Evolutionary conservation across 2,113 vertebrate genomes (phyloP).

Genomic region (Pachypanchax playfairii): DNA sequence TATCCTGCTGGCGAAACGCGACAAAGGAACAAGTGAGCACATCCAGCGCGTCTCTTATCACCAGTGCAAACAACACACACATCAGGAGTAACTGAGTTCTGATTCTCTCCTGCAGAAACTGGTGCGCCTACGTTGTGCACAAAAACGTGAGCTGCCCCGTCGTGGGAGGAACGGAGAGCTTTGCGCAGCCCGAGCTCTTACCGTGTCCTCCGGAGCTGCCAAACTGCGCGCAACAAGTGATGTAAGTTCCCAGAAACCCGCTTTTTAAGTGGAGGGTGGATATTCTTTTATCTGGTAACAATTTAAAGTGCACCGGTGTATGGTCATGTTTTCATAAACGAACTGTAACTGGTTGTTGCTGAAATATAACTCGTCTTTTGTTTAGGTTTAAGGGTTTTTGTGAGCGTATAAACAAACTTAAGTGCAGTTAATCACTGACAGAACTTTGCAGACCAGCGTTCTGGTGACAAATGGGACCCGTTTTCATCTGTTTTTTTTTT

Average conservation of each 20-base stretch:
- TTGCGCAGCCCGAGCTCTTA: slow-evolving; percentile 84
- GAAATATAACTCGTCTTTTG: too few species aligned
- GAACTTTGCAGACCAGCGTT: too few species aligned
- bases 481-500: too few species aligned
- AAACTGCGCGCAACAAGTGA: slow-evolving; percentile 81
- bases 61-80: neutral
- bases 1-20: slow-evolving; percentile 59
- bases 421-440: too few species aligned
- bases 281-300: neutral
- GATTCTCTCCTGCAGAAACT: slow-evolving; percentile 83
- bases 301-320: neutral
- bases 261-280: neutral
- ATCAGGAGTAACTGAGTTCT: neutral
- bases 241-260: slow-evolving; percentile 70
- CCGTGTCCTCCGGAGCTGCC: slow-evolving; percentile 85
- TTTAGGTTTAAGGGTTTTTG: too few species aligned
- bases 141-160: slow-evolving; percentile 94
- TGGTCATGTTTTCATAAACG: too few species aligned
- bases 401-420: too few species aligned
- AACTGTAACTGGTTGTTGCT: too few species aligned
- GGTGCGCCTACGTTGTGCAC: slow-evolving; percentile 93
- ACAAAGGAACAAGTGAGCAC: slow-evolving; percentile 79
- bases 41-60: neutral
- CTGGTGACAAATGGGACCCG: too few species aligned
- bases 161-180: slow-evolving; percentile 86